A percentile compares a stretch with the other conserved stretches of the same genome.
phyloP scores from a whole-genome alignment of 2,113 vertebrate species.

The Nannobrachium achirus region DNA sequence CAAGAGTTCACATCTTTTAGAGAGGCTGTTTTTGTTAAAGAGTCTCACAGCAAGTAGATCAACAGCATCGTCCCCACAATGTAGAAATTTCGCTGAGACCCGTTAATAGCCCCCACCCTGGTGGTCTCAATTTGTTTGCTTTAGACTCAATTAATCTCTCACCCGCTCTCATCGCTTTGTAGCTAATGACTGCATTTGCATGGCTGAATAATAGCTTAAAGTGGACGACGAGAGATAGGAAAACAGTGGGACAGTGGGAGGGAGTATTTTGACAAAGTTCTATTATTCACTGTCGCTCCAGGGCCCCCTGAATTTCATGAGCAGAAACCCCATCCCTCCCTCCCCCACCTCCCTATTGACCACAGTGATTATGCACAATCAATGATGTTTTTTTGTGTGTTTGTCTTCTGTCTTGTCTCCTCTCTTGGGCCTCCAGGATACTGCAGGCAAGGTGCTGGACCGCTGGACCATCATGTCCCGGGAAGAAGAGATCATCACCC shows the following conservation, averaged over 20 bases:
- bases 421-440: conserved; percentile 89
- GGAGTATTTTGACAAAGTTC: conserved; percentile 39
- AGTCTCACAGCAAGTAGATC: conserved; percentile 62
- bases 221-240: conserved; percentile 18
- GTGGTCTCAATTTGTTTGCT: conserved; percentile 73
- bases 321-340: conserved; percentile 75
- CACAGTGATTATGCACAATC: conserved; percentile 88
- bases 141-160: conserved; percentile 74
- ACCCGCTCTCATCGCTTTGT: conserved; percentile 70
- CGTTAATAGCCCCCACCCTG: conserved; percentile 68
- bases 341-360: conserved; percentile 63
- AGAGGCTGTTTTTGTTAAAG: conserved; percentile 69
- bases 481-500: conserved; percentile 99
- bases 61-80: conserved; percentile 58
- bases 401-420: conserved; percentile 86
- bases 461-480: conserved; percentile 99
- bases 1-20: conserved; percentile 69
- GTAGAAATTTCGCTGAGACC: conserved; percentile 64
- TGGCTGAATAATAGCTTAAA: conserved; percentile 38
- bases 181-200: conserved; percentile 73
- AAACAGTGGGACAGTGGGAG: conserved; percentile 22
- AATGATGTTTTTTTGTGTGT: conserved; percentile 88
- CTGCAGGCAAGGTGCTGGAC: conserved; percentile 99
- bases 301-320: conserved; percentile 77
- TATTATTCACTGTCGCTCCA: conserved; percentile 74